Evolutionary conservation across 2,888 invertebrate genomes (phyloP).

Genomic region (Nezara viridula): DNA sequence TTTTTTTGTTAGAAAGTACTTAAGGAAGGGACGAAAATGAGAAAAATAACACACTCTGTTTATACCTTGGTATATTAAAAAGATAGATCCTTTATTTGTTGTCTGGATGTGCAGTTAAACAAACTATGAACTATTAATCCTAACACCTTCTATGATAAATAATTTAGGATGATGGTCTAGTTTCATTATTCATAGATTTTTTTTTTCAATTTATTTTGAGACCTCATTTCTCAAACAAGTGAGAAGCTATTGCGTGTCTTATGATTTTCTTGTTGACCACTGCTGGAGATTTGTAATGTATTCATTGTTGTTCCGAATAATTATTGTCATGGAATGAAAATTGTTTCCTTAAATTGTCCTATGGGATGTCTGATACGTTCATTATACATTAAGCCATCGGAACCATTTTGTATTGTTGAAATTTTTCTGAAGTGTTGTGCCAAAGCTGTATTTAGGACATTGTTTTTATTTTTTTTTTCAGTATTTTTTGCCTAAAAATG

Average conservation of each 20-base stretch:
- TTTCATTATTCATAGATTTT: not conserved
- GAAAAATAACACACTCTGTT: too few relatives aligned
- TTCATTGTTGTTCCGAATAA: not conserved
- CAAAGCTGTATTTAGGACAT: constrained; percentile 4
- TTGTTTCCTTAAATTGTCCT: not conserved
- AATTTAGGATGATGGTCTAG: not conserved
- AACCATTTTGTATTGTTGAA: not conserved
- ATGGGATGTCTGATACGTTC: not conserved
- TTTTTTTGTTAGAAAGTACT: too few relatives aligned
- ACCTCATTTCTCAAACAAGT: not conserved
- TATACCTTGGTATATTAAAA: too few relatives aligned
- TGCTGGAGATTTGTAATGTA: not conserved
- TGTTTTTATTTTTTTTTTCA: not conserved
- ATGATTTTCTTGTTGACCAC: not conserved
- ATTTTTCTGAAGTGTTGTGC: not conserved
- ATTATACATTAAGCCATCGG: not conserved
- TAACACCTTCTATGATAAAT: not conserved
- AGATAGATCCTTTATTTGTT: too few relatives aligned
- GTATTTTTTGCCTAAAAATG: not conserved
- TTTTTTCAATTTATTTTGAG: not conserved
- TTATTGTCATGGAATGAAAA: not conserved
- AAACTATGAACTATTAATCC: not conserved
- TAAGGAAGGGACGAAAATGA: too few relatives aligned
- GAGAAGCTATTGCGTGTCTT: not conserved
- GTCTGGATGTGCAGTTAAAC: too few relatives aligned